Percentiles rank a stretch among this genome's conserved stretches.
Conservation (phyloP, 2,797 vertebrate species). For the Valencia hispanica region DNA sequence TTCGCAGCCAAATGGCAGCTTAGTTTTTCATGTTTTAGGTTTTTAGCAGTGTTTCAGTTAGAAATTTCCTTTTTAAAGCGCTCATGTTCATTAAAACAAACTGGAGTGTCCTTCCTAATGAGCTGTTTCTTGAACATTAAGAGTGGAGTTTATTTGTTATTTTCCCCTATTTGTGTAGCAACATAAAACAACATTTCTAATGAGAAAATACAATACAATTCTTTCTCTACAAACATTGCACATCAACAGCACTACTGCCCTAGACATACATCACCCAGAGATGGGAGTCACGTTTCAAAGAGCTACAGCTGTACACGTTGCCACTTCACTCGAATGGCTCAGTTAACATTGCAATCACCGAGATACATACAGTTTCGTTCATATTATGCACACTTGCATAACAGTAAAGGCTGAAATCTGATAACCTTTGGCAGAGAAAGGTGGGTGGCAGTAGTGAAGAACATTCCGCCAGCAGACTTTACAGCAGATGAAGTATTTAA, state of each 20-base stretch:
- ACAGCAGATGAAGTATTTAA: slow-evolving; percentile 35
- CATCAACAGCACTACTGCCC: slow-evolving; percentile 1
- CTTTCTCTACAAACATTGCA: slow-evolving; percentile 3
- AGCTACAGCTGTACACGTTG: slow-evolving; percentile 7
- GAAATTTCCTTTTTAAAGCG: background rate
- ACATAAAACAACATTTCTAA: background rate
- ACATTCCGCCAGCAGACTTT: slow-evolving; percentile 37
- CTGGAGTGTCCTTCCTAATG: slow-evolving; percentile 1
- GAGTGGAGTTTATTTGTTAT: background rate
- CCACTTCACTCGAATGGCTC: slow-evolving; percentile 1
- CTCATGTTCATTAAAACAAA: slow-evolving; percentile 31
- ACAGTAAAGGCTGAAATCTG: background rate
- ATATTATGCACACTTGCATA: background rate
- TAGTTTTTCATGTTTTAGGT: slow-evolving; percentile 26
- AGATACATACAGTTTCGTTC: background rate
- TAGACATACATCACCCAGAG: background rate
- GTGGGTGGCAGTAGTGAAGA: slow-evolving; percentile 13
- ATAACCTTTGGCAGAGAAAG: slow-evolving; percentile 21
- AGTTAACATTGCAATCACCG: background rate
- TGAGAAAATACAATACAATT: background rate
- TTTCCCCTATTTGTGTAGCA: background rate
- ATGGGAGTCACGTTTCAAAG: background rate
- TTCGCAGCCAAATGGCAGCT: slow-evolving; percentile 6
- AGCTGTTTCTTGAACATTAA: slow-evolving; percentile 8
- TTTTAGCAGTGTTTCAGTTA: background rate